A percentile compares a stretch with the other conserved stretches of the same genome.
Evolutionary conservation across 1,140 invertebrate genomes (phyloP).

Genomic region (Hyles euphorbiae): DNA sequence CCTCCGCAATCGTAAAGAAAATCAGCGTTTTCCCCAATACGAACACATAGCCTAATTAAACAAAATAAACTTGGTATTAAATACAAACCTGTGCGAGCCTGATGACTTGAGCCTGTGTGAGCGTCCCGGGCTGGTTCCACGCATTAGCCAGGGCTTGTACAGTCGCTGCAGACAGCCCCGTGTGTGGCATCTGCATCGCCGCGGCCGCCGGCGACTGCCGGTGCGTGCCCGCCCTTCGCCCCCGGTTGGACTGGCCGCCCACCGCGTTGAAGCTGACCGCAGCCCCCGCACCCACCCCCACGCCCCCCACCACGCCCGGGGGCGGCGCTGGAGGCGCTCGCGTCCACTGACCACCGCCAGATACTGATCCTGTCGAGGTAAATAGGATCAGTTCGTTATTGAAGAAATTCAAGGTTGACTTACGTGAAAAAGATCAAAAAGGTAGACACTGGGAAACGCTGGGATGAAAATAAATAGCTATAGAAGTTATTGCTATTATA

Average conservation of each 20-base stretch:
- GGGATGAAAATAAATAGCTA: no score
- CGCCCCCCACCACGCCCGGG: conserved; percentile 39
- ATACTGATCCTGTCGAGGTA: conserved; percentile 42
- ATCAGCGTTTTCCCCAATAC: no score
- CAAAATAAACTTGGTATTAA: background rate
- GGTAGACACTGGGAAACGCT: no score
- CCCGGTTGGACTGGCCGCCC: conserved; percentile 30
- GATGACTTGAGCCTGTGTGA: conserved; percentile 65
- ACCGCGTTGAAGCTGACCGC: conserved; percentile 31
- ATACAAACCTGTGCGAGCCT: conserved; percentile 59
- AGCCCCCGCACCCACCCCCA: conserved; percentile 27
- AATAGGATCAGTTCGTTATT: background rate
- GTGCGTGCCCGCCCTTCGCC: conserved; percentile 35
- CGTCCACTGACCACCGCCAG: conserved; percentile 66
- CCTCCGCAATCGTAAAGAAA: no score
- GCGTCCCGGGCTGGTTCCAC: conserved; percentile 54
- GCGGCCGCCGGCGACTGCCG: conserved; percentile 47
- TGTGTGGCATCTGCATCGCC: conserved; percentile 59
- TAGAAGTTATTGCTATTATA: no score
- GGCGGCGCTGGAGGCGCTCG: conserved; percentile 67
- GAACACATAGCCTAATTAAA: no score
- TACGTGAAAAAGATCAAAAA: no score
- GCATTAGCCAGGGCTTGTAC: conserved; percentile 65
- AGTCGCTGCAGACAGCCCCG: conserved; percentile 51
- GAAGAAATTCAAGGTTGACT: background rate